phyloP scores from a whole-genome alignment of 2,113 vertebrate species.

The Athene noctua region DNA sequence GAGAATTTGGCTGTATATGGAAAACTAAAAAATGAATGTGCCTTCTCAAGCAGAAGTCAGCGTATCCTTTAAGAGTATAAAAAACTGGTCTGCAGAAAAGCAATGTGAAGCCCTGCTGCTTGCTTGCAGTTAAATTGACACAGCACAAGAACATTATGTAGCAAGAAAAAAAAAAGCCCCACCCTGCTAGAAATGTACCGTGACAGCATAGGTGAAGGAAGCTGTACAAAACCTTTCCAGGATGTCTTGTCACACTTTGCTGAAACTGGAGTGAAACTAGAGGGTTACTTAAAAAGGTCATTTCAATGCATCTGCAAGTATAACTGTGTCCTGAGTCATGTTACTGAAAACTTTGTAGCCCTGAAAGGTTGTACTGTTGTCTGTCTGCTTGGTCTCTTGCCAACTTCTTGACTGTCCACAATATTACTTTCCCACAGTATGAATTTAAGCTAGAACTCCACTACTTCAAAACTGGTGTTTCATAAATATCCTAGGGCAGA shows the following conservation, averaged over 20 bases:
- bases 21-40: neutral
- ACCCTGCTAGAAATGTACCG: neutral
- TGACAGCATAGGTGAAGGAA: neutral
- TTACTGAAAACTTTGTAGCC: neutral
- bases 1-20: neutral
- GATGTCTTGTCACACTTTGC: neutral
- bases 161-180: neutral
- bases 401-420: neutral
- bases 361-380: neutral
- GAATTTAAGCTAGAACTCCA: neutral
- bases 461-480: neutral
- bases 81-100: neutral
- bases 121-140: neutral
- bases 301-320: neutral
- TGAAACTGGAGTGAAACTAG: neutral
- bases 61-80: neutral
- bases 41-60: neutral
- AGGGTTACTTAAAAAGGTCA: neutral
- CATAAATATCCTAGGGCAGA: neutral
- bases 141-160: neutral
- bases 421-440: neutral
- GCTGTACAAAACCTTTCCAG: neutral
- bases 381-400: neutral
- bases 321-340: neutral
- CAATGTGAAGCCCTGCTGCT: rapidly evolving